Evolutionary conservation across 2,888 invertebrate genomes (phyloP), one percentile per base, ranked within the genome.

Genomic region (Euspilapteryx auroguttella): DNA sequence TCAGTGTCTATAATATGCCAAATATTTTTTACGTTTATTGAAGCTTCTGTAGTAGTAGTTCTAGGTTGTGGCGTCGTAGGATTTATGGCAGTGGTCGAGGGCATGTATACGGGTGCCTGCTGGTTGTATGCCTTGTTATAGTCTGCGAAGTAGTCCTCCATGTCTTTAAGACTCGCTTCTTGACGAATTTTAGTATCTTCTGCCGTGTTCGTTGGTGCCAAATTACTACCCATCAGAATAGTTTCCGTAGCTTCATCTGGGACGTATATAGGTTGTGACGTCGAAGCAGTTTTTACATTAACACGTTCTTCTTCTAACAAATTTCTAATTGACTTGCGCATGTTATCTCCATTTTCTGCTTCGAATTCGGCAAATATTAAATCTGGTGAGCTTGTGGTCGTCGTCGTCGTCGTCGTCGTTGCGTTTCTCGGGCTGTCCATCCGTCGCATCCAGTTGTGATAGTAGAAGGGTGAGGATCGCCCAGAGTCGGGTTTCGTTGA

Each of bases 321-420:
- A 32, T 71, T 68, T 30, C 66, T 49, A 29, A 75, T 63, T 3
- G 68, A 65, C 41, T 73, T 73, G 31, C 37, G 44, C 48, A 55
- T 52, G 21, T 51, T 42, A 17, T 45, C 42, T 25, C 48, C 52
- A 2, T 38, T 43, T 20, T 55, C 55, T 1, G 65, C 55, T 41
- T 73, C 73, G 32, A 75, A 75, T 38, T 75, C 75, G 0, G 75
- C 75, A 37, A 75, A 73, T 42, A 75, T 75, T 24, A 75, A 47
- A 40, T 75, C 75, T 1, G 69, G 75, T 1, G 68, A 65, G 4
- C 46, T 39, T 10, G 47, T 41, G 3, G 41, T 41, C 10, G 49
- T 49, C 0, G 54, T 52, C 2, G 56, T 48, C 3, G 49, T 48
- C 1, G 45, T 37, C 7, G 43, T 41, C 3, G 49, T 45, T 10